Evolutionary conservation across 2,797 vertebrate species (phyloP).

Genomic region (Hylomyscus alleni): DNA sequence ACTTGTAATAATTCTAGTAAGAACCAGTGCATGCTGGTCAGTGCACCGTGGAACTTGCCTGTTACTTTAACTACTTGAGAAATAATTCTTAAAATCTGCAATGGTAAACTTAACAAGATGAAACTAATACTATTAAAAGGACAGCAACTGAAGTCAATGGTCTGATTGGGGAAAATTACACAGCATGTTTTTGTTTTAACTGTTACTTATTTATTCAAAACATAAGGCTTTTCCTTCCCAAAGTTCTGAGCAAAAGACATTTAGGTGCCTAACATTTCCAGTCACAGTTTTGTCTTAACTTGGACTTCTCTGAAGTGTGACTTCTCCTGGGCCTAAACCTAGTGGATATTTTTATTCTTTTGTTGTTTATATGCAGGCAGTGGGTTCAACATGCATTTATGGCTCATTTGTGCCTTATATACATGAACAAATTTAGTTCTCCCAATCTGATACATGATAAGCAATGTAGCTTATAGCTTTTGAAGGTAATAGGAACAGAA

Average conservation of each 20-base stretch:
- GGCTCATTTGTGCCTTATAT: background rate
- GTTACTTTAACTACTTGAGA: background rate
- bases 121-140: slow-evolving; percentile 36
- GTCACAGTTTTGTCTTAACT: slow-evolving; percentile 17
- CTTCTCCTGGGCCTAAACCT: background rate
- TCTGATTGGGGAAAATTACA: background rate
- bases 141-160: slow-evolving; percentile 34
- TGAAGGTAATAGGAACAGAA: slow-evolving; percentile 4
- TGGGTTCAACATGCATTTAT: background rate
- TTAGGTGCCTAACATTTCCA: slow-evolving; percentile 2
- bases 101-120: background rate
- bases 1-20: slow-evolving; percentile 11
- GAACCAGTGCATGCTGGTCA: background rate
- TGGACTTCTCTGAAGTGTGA: background rate
- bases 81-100: background rate
- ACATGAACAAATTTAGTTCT: background rate
- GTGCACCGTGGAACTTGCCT: background rate
- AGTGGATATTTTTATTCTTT: slow-evolving; percentile 12
- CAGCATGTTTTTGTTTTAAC: slow-evolving; percentile 16
- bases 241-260: slow-evolving; percentile 11
- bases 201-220: slow-evolving; percentile 39
- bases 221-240: background rate
- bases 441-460: background rate
- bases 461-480: background rate
- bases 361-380: slow-evolving; percentile 41